Percentiles rank a stretch among this genome's conserved stretches.
Evolutionary conservation across 2,888 invertebrate genomes (phyloP).

Genomic region (Dynastes tityus): DNA sequence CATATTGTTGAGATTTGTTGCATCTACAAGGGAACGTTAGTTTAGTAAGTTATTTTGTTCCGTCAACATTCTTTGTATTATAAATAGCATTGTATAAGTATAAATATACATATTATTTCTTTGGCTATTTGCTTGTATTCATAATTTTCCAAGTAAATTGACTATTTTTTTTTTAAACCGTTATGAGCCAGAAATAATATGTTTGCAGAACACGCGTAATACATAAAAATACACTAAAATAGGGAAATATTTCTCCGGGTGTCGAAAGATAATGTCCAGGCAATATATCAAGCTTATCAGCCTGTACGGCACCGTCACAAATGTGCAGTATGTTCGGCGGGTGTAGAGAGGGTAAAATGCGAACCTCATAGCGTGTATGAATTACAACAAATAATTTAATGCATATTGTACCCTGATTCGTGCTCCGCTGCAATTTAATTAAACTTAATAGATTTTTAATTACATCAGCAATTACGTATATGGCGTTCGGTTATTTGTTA

Average conservation of each 20-base stretch:
- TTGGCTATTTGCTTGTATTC: too few relatives aligned
- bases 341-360: slow-evolving; percentile 28
- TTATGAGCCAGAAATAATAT: slow-evolving; percentile 9
- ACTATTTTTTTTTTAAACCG: neutral
- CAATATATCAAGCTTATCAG: slow-evolving; percentile 47
- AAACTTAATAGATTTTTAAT: slow-evolving; percentile 52
- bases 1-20: too few relatives aligned
- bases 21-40: too few relatives aligned
- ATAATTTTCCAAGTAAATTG: too few relatives aligned
- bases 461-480: slow-evolving; percentile 40
- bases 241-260: slow-evolving; percentile 51
- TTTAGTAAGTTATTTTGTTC: too few relatives aligned
- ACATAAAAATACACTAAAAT: slow-evolving; percentile 42
- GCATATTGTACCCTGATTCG: slow-evolving; percentile 40
- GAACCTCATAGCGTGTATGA: slow-evolving; percentile 32
- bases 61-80: too few relatives aligned
- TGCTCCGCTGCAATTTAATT: slow-evolving; percentile 51
- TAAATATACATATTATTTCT: too few relatives aligned
- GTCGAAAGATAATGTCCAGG: slow-evolving; percentile 55
- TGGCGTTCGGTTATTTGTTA: neutral
- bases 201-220: slow-evolving; percentile 1
- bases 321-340: slow-evolving; percentile 27
- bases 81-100: too few relatives aligned
- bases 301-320: slow-evolving; percentile 32
- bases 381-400: slow-evolving; percentile 45